Conservation (phyloP, 2,113 vertebrate genomes). For the Pogonocichla stellata region DNA sequence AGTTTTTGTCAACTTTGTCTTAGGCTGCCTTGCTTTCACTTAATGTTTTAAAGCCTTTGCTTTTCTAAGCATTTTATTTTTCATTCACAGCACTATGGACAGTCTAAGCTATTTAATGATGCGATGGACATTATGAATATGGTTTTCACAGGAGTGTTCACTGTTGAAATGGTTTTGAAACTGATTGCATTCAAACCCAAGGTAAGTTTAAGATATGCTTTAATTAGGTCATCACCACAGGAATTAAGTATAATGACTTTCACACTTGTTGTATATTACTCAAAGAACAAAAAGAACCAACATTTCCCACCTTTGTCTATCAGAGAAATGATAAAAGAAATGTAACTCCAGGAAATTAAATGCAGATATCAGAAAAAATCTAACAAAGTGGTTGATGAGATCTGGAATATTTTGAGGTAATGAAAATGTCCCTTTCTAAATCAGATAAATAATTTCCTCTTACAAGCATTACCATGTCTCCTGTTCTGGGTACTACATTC, state of each 20-base stretch:
- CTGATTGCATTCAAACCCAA: slow-evolving; percentile 98
- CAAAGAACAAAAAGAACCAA: not conserved
- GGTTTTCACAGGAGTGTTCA: slow-evolving; percentile 98
- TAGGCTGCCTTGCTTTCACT: not conserved
- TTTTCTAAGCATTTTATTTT: slow-evolving; percentile 11
- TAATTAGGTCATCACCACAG: slow-evolving; percentile 14
- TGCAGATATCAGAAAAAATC: not conserved
- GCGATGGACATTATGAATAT: slow-evolving; percentile 99
- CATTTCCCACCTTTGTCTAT: not conserved
- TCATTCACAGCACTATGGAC: slow-evolving; percentile 88
- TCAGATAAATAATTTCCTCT: not conserved
- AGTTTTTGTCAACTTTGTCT: not conserved
- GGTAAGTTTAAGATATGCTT: slow-evolving; percentile 78
- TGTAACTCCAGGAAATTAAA: slow-evolving; percentile 1
- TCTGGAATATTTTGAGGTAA: not conserved
- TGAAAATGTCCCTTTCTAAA: not conserved
- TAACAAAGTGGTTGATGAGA: not conserved
- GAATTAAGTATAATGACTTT: slow-evolving; percentile 27
- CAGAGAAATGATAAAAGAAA: not conserved
- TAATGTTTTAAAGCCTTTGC: not conserved
- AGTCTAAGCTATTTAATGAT: slow-evolving; percentile 92
- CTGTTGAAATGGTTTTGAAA: slow-evolving; percentile 98
- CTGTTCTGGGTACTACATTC: not conserved
- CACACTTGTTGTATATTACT: not conserved
- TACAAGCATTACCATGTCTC: not conserved